A percentile compares a stretch with the other conserved stretches of the same genome.
These are phyloP conservation scores for Drosophila quinaria DNA, from an alignment of 2,888 invertebrate species.

Conservation along the genomic window DNA sequence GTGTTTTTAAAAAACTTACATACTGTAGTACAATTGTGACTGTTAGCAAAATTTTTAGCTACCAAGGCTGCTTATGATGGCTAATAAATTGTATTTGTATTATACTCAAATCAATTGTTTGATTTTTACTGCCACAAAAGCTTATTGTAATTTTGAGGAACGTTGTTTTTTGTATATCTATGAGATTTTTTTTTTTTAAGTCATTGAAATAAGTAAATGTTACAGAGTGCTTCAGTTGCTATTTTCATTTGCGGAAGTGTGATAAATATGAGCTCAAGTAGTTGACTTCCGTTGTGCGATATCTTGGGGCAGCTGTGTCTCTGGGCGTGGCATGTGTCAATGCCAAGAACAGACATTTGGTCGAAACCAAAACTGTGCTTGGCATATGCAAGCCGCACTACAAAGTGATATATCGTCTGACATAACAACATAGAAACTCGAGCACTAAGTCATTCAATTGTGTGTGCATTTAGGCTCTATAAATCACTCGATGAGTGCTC, in stretches of 20 bases:
- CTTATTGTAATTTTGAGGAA: slow-evolving; percentile 33
- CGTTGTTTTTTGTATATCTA: slow-evolving; percentile 29
- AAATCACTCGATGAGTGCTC: slow-evolving; percentile 44
- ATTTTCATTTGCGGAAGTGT: slow-evolving; percentile 55
- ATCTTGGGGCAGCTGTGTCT: slow-evolving; percentile 36
- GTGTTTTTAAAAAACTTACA: slow-evolving; percentile 27
- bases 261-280: slow-evolving; percentile 52
- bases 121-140: slow-evolving; percentile 40
- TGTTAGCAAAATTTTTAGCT: slow-evolving; percentile 13
- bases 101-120: slow-evolving; percentile 35
- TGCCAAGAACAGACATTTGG: slow-evolving; percentile 58
- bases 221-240: slow-evolving; percentile 23
- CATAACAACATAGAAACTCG: slow-evolving; percentile 39
- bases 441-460: slow-evolving; percentile 37
- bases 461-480: slow-evolving; percentile 35
- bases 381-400: slow-evolving; percentile 54
- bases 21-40: slow-evolving; percentile 11
- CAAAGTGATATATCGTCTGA: slow-evolving; percentile 48
- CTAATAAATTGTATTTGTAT: slow-evolving; percentile 33
- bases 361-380: slow-evolving; percentile 36
- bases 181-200: slow-evolving; percentile 19
- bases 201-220: slow-evolving; percentile 12
- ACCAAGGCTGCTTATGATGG: slow-evolving; percentile 47
- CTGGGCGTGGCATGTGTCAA: slow-evolving; percentile 69
- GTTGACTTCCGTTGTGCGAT: slow-evolving; percentile 19